phyloP scores from a whole-genome alignment of 2,797 vertebrate species.

The Prionace glauca region DNA sequence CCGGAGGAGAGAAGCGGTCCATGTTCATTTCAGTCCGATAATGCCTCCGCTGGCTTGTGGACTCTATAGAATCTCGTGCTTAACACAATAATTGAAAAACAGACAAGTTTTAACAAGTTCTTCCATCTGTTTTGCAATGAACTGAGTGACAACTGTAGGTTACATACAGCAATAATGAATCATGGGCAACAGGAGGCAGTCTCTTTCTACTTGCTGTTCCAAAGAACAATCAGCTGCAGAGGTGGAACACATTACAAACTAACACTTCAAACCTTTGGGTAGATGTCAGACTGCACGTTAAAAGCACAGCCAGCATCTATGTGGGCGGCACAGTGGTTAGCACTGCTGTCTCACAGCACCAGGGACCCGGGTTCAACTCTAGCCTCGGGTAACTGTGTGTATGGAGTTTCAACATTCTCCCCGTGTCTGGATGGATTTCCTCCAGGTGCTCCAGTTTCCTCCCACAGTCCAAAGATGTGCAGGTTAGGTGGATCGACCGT shows the following conservation, averaged over 20 bases:
- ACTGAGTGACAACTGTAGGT: background rate
- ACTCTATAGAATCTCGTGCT: background rate
- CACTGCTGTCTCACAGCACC: no score
- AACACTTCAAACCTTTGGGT: background rate
- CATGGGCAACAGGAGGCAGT: background rate
- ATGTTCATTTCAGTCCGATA: background rate
- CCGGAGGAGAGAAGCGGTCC: background rate
- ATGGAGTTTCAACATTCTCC: no score
- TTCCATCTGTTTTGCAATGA: slow-evolving; percentile 2
- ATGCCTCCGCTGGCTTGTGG: background rate
- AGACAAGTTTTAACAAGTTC: slow-evolving; percentile 23
- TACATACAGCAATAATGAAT: background rate
- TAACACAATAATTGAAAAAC: background rate
- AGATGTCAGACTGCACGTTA: background rate
- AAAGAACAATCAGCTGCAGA: background rate
- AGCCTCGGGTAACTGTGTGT: no score
- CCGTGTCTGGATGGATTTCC: no score
- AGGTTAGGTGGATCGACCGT: no score
- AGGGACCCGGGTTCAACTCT: no score
- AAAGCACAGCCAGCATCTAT: background rate
- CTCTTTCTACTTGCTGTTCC: background rate
- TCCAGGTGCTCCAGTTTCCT: no score
- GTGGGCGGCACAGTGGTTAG: no score
- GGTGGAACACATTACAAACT: background rate
- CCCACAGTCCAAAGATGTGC: no score